A percentile compares a stretch with the other conserved stretches of the same genome.
Evolutionary conservation across 2,113 vertebrate species (phyloP).

Genomic region (Carettochelys insculpta): DNA sequence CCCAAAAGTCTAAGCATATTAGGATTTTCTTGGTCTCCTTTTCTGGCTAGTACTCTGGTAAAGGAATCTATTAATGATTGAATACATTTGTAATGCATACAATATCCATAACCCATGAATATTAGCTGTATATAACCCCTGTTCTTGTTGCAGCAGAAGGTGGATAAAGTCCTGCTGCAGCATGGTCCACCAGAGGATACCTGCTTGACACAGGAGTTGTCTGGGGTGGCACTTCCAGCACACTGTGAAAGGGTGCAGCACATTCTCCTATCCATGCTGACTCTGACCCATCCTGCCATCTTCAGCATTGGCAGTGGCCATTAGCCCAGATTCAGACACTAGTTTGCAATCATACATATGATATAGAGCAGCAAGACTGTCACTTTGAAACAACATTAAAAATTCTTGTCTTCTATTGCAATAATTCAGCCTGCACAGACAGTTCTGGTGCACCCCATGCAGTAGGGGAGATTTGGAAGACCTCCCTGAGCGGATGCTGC

Average conservation of each 20-base stretch:
- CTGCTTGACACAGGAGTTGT: neutral
- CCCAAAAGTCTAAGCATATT: neutral
- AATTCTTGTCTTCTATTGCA: neutral
- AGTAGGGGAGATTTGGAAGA: slow-evolving; percentile 90
- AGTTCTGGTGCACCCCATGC: slow-evolving; percentile 84
- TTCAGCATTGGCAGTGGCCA: neutral
- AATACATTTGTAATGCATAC: neutral
- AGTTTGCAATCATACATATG: fast-evolving
- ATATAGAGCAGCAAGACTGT: neutral
- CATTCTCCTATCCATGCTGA: neutral
- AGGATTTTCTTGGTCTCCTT: neutral
- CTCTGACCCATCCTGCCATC: neutral
- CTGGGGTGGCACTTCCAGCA: neutral
- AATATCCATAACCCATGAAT: neutral
- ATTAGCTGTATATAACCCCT: fast-evolving
- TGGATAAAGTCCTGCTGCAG: neutral
- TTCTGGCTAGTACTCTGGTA: neutral
- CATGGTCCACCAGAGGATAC: neutral
- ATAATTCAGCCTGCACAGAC: slow-evolving; percentile 90
- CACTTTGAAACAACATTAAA: neutral
- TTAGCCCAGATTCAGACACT: neutral
- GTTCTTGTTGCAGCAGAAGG: neutral
- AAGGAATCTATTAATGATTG: neutral
- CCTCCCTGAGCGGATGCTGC: slow-evolving; percentile 88
- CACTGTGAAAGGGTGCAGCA: neutral